Conservation (phyloP, 2,797 vertebrate genomes). For the Halcyon badia region DNA sequence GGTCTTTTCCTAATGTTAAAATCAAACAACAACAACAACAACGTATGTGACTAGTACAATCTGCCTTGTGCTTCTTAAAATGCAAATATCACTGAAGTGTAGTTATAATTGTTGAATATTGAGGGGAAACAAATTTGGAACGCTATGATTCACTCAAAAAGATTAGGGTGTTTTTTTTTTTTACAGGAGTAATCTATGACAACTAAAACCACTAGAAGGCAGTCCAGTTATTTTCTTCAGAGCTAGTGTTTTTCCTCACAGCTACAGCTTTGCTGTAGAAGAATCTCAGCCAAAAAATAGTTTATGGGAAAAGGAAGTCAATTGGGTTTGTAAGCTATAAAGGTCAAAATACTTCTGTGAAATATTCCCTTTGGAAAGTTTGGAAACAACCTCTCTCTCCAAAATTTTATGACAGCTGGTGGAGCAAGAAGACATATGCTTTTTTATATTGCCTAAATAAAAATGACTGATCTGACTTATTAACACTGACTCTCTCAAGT, state of each 20-base stretch:
- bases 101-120: not conserved
- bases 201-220: slow-evolving; percentile 49
- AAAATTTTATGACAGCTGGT: slow-evolving; percentile 76
- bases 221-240: slow-evolving; percentile 53
- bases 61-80: not conserved
- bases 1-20: not conserved
- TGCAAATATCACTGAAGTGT: not conserved
- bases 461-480: slow-evolving; percentile 76
- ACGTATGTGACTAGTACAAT: accelerated
- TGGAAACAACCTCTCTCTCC: slow-evolving; percentile 69
- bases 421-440: slow-evolving; percentile 67
- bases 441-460: slow-evolving; percentile 74
- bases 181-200: not conserved
- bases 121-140: not conserved
- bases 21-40: not conserved
- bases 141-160: not conserved
- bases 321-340: slow-evolving; percentile 66
- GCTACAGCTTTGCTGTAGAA: slow-evolving; percentile 25
- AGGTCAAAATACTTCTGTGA: slow-evolving; percentile 72
- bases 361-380: slow-evolving; percentile 68
- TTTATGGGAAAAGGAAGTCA: slow-evolving; percentile 66
- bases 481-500: slow-evolving; percentile 63
- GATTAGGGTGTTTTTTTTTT: not conserved
- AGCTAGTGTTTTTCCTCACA: not conserved
- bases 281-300: slow-evolving; percentile 45